These are phyloP conservation scores for Nipponacmea schrenckii DNA, from an alignment of 2,888 invertebrate species.

Conservation along the genomic window DNA sequence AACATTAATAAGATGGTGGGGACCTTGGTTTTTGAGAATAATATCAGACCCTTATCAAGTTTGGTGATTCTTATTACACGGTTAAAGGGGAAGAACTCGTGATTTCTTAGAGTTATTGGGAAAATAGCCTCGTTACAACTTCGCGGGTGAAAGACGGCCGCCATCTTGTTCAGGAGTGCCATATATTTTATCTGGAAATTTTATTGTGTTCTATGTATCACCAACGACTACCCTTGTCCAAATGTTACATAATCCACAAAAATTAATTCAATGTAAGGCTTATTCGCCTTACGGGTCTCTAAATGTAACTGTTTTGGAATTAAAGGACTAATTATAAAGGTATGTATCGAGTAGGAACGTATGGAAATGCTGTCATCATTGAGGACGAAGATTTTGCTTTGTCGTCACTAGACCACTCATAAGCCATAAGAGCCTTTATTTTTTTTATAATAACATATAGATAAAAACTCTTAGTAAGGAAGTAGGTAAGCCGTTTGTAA, in stretches of 20 bases:
- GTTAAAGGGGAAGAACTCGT: slow-evolving; percentile 31
- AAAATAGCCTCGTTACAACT: slow-evolving; percentile 47
- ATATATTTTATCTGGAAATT: slow-evolving; percentile 18
- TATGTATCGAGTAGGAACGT: not conserved
- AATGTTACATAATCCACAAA: slow-evolving; percentile 7
- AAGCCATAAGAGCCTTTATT: too few relatives aligned
- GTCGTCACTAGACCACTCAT: not conserved
- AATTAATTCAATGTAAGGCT: slow-evolving; percentile 8
- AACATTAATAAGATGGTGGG: too few relatives aligned
- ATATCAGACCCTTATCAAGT: too few relatives aligned
- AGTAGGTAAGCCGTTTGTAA: too few relatives aligned
- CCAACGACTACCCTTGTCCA: not conserved
- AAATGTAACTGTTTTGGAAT: not conserved
- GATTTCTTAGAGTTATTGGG: not conserved
- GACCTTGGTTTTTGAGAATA: too few relatives aligned
- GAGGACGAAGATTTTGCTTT: not conserved
- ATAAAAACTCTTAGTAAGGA: too few relatives aligned
- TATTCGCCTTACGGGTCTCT: not conserved
- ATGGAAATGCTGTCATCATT: not conserved
- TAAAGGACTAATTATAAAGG: not conserved
- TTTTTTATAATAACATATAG: too few relatives aligned
- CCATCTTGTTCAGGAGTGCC: slow-evolving; percentile 43
- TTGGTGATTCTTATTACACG: too few relatives aligned
- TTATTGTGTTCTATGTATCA: slow-evolving; percentile 13
- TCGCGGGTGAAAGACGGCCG: slow-evolving; percentile 47